A percentile compares a stretch with the other conserved stretches of the same genome.
These are phyloP conservation scores for Selenia dentaria DNA, from an alignment of 2,888 invertebrate species.

Conservation along the genomic window DNA sequence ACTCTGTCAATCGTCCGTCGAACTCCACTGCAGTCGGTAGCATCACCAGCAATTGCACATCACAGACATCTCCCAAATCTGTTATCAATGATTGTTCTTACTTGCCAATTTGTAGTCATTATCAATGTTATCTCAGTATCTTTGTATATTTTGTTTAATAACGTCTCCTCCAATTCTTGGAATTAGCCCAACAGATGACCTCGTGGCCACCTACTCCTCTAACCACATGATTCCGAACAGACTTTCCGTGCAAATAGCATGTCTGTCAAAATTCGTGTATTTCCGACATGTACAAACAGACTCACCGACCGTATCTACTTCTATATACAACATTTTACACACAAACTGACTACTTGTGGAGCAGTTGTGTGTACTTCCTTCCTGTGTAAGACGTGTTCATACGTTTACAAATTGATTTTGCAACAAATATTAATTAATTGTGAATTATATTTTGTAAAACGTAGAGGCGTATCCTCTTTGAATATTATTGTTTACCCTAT, in stretches of 20 bases:
- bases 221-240: conserved; percentile 13
- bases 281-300: conserved; percentile 38
- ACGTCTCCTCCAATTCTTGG: no score
- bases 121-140: no score
- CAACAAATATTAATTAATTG: neutral
- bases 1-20: no score
- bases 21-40: no score
- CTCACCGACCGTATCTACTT: conserved; percentile 17
- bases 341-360: neutral
- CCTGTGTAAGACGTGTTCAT: no score
- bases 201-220: neutral
- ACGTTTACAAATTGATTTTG: no score
- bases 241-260: conserved; percentile 43
- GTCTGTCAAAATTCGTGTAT: conserved; percentile 38
- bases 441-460: neutral
- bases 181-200: neutral
- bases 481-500: neutral
- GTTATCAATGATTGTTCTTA: no score
- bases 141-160: no score
- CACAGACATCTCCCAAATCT: no score
- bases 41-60: no score
- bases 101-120: no score
- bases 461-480: neutral
- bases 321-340: neutral
- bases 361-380: neutral